These are phyloP conservation scores for Pemphigus obesinymphae DNA, from an alignment of 1,140 invertebrate genomes.

Conservation along the genomic window DNA sequence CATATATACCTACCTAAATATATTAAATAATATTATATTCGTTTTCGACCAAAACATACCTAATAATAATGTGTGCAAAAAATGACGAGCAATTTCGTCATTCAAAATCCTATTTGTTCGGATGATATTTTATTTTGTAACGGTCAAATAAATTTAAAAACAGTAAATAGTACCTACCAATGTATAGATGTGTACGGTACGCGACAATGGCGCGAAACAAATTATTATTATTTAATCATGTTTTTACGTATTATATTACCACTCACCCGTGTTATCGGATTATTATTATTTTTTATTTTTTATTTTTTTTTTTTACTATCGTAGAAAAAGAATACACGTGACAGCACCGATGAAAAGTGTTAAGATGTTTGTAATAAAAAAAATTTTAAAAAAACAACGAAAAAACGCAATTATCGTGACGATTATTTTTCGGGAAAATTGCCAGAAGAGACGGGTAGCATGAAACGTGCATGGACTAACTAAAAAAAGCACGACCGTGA, in stretches of 20 bases:
- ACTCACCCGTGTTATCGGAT: background rate
- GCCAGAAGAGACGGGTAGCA: conserved; percentile 5
- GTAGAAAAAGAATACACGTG: background rate
- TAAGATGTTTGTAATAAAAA: background rate
- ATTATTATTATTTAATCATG: conserved; percentile 1
- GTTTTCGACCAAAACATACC: too few species aligned
- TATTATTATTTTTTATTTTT: too few species aligned
- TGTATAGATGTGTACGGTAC: too few species aligned
- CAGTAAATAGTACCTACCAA: background rate
- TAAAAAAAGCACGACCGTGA: conserved; percentile 26
- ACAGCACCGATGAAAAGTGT: background rate
- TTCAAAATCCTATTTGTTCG: background rate
- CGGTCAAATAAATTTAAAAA: background rate
- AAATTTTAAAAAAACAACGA: background rate
- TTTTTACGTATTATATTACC: background rate
- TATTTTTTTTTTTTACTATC: conserved; percentile 6
- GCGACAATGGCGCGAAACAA: conserved; percentile 9
- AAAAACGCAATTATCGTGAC: background rate
- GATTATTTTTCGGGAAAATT: conserved; percentile 6
- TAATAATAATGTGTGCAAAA: too few species aligned
- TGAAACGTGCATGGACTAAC: conserved; percentile 27
- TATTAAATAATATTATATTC: too few species aligned
- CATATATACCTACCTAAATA: too few species aligned
- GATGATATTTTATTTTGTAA: too few species aligned
- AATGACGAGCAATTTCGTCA: too few species aligned